Evolutionary conservation across 1,140 invertebrate genomes (phyloP).

Genomic region (Oryctes rhinoceros): DNA sequence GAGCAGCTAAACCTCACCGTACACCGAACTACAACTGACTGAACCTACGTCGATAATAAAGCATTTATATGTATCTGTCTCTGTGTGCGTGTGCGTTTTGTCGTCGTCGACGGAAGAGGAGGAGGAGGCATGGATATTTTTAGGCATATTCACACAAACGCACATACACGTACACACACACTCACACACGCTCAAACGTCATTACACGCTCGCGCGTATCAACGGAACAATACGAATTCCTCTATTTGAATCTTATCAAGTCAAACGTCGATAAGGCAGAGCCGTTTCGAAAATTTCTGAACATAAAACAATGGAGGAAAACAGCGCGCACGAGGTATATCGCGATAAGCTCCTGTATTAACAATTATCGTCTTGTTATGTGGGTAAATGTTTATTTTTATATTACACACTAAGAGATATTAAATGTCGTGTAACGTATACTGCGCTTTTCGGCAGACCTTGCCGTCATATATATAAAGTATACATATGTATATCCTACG

Average conservation of each 20-base stretch:
- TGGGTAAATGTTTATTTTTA: neutral
- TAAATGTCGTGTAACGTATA: neutral
- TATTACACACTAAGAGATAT: neutral
- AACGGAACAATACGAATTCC: neutral
- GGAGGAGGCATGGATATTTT: conserved; percentile 1
- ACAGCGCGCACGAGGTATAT: neutral
- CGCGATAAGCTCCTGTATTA: neutral
- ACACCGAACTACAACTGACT: conserved; percentile 8
- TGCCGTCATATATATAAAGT: neutral
- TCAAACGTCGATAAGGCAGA: neutral
- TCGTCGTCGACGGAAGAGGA: neutral
- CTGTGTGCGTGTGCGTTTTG: neutral
- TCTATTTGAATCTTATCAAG: neutral
- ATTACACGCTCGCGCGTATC: neutral
- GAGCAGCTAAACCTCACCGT: neutral
- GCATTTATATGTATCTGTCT: conserved; percentile 12
- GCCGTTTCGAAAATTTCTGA: neutral
- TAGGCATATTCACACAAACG: neutral
- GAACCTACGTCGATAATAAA: conserved; percentile 18
- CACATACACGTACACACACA: neutral
- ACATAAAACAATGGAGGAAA: neutral
- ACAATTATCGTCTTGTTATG: neutral
- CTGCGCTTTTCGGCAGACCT: no score
- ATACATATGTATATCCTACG: neutral
- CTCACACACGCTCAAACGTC: neutral